Evolutionary conservation across 2,797 vertebrate genomes (phyloP).

Genomic region (Acanthurus lineatus): DNA sequence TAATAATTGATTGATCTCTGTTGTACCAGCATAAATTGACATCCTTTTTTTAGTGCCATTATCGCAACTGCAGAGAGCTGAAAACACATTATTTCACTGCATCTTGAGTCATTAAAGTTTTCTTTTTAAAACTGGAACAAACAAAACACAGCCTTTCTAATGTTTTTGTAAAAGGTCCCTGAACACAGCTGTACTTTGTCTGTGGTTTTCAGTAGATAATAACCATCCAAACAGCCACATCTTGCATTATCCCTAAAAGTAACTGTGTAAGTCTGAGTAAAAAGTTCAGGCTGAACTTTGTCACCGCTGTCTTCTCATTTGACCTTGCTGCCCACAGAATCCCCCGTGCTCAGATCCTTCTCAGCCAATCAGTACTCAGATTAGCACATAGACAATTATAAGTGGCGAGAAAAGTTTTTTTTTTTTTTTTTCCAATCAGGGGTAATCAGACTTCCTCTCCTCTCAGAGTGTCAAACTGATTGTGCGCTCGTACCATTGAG

Average conservation of each 20-base stretch:
- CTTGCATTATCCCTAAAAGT: neutral
- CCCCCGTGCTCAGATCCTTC: conserved; percentile 20
- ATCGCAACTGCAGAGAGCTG: neutral
- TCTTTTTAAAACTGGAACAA: neutral
- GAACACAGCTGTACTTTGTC: neutral
- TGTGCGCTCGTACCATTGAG: conserved; percentile 44
- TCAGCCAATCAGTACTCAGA: conserved; percentile 52
- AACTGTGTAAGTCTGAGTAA: conserved; percentile 5
- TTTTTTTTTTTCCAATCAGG: conserved; percentile 50
- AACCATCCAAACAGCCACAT: conserved; percentile 3
- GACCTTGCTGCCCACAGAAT: conserved; percentile 49
- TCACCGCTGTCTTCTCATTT: conserved; percentile 18
- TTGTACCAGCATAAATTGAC: neutral
- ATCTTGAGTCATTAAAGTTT: neutral
- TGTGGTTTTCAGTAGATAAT: neutral
- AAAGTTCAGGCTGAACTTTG: conserved; percentile 56
- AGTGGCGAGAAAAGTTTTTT: conserved; percentile 39
- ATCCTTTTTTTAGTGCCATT: neutral
- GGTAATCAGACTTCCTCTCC: conserved; percentile 62
- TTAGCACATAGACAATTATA: conserved; percentile 51
- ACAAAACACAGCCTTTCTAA: neutral
- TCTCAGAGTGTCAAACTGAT: conserved; percentile 60
- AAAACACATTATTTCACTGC: neutral
- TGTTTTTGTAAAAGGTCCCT: neutral
- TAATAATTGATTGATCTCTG: neutral